Percentiles rank a stretch among this genome's conserved stretches.
These are phyloP conservation scores for Forbesichthys agassizii DNA, from an alignment of 2,113 vertebrate genomes.

Conservation along the genomic window DNA sequence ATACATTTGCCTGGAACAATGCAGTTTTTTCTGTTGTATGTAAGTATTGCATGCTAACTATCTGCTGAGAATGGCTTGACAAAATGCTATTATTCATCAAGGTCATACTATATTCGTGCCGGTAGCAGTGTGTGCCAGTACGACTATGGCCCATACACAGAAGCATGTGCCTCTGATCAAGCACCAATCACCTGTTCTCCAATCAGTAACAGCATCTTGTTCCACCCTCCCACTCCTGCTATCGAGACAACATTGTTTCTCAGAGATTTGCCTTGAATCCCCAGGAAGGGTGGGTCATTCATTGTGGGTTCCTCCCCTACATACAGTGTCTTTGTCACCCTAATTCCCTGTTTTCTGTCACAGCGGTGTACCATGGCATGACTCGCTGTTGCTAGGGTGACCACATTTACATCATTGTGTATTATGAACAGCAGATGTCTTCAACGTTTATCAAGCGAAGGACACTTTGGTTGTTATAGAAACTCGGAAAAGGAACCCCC, in stretches of 20 bases:
- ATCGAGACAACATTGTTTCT: not conserved
- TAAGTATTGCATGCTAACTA: not conserved
- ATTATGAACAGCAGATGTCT: too few relatives aligned
- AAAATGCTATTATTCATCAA: not conserved
- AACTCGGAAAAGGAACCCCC: too few relatives aligned
- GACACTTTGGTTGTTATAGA: too few relatives aligned
- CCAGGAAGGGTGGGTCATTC: too few relatives aligned
- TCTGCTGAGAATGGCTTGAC: not conserved
- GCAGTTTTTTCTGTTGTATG: not conserved
- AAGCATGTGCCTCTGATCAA: not conserved
- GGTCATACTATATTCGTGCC: not conserved
- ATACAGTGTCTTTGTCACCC: not conserved
- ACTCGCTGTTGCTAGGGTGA: too few relatives aligned
- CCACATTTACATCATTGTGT: too few relatives aligned
- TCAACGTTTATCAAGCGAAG: too few relatives aligned
- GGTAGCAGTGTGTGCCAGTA: conserved; percentile 1
- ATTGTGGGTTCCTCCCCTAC: not conserved
- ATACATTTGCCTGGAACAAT: too few relatives aligned
- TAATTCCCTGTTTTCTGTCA: not conserved
- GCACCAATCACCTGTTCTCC: not conserved
- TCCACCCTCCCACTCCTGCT: not conserved
- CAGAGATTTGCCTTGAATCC: not conserved
- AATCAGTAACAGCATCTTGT: not conserved
- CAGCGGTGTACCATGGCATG: not conserved
- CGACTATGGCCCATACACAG: not conserved